phyloP scores from a whole-genome alignment of 92 coral and sea anemone genomes.

The Nematostella vectensis region DNA sequence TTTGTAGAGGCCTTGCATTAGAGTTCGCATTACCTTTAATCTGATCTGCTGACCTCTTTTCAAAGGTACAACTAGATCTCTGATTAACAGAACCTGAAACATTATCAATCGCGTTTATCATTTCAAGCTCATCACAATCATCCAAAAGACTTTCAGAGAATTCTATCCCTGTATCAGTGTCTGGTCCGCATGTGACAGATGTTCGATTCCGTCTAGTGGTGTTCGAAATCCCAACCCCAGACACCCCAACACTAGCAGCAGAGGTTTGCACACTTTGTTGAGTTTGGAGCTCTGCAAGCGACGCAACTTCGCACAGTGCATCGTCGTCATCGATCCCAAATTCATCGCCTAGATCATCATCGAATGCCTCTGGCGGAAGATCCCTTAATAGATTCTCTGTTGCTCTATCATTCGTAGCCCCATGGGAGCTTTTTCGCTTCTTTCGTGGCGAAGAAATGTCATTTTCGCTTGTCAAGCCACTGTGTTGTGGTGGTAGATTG shows the following conservation, averaged over 20 bases:
- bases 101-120: background rate
- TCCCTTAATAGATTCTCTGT: constrained; percentile 53
- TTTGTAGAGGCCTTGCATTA: background rate
- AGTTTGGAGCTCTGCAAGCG: constrained; percentile 35
- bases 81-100: background rate
- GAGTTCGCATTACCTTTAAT: background rate
- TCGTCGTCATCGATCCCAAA: constrained; percentile 58
- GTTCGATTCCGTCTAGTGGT: background rate
- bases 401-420: constrained; percentile 31
- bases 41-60: background rate
- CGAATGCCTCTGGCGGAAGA: constrained; percentile 66
- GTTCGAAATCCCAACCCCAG: too few relatives aligned
- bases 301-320: constrained; percentile 55
- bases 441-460: constrained; percentile 34
- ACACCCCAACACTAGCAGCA: background rate
- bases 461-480: background rate
- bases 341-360: constrained; percentile 62
- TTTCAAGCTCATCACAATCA: background rate
- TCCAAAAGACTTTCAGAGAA: background rate
- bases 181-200: background rate
- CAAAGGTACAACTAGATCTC: background rate
- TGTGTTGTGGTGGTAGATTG: background rate
- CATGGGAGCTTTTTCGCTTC: constrained; percentile 42
- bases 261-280: background rate
- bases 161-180: background rate